These are phyloP conservation scores for Actinopyga echinites DNA, from an alignment of 53 echinoderm and acorn worm genomes.

Conservation along the genomic window DNA sequence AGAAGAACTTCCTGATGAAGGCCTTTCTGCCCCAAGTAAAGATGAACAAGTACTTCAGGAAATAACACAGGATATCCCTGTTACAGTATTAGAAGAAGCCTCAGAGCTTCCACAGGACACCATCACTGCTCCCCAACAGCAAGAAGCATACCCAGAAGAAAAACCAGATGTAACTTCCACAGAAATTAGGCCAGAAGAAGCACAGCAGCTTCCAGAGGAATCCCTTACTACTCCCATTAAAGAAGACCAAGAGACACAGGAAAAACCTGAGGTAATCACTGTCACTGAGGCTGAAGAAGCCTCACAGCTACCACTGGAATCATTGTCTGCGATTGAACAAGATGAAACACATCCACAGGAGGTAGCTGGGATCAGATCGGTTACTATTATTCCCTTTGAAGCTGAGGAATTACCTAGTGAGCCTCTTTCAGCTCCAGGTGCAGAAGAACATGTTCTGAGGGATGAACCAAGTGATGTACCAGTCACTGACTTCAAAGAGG, in stretches of 20 bases:
- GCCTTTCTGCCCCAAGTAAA: conserved; percentile 25
- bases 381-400: conserved; percentile 27
- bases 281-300: conserved; percentile 9
- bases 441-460: conserved; percentile 30
- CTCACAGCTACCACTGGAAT: not conserved
- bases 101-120: conserved; percentile 42
- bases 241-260: conserved; percentile 46
- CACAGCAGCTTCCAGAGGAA: conserved; percentile 45
- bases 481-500: conserved; percentile 11
- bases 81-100: conserved; percentile 29
- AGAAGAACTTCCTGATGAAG: conserved; percentile 45
- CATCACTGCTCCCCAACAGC: not conserved
- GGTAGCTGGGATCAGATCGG: not conserved
- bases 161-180: not conserved
- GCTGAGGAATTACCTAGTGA: conserved; percentile 46
- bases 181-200: conserved; percentile 29
- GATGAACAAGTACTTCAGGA: conserved; percentile 44
- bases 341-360: not conserved
- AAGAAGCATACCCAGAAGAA: not conserved
- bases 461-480: conserved; percentile 30
- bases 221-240: conserved; percentile 18
- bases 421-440: conserved; percentile 41
- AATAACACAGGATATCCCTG: conserved; percentile 47
- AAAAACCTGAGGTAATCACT: conserved; percentile 36
- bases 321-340: not conserved